Conservation (phyloP, 2,113 vertebrate genomes). For the Lates calcarifer region DNA sequence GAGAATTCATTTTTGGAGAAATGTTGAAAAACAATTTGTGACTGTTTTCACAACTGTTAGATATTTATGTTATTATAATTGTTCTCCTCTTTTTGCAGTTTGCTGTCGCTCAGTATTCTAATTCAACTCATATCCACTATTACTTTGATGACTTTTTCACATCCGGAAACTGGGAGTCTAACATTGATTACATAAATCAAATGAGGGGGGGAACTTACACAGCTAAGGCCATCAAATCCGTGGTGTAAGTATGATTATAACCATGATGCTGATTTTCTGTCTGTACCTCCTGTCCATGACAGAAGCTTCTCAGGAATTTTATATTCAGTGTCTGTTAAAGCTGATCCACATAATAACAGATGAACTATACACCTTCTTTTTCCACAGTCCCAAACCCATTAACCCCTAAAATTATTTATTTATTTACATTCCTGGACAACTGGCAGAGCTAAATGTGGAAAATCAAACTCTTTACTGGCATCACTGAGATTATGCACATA, state of each 20-base stretch:
- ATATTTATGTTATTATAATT: neutral
- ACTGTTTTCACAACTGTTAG: neutral
- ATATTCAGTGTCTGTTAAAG: neutral
- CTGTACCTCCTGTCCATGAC: too few relatives aligned
- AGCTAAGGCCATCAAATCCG: constrained; percentile 41
- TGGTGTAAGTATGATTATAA: constrained; percentile 66
- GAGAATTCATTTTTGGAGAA: neutral
- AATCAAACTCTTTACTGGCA: neutral
- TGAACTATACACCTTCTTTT: too few relatives aligned
- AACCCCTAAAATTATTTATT: too few relatives aligned
- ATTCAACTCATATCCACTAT: accelerated
- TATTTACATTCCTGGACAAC: neutral
- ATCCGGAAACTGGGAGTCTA: neutral
- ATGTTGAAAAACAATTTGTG: neutral
- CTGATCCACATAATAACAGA: neutral
- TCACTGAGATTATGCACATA: too few relatives aligned
- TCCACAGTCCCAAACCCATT: too few relatives aligned
- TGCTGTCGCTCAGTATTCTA: constrained; percentile 74
- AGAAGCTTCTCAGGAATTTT: too few relatives aligned
- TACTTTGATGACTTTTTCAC: constrained; percentile 43
- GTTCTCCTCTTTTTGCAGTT: constrained; percentile 74
- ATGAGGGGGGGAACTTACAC: neutral
- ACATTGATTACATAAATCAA: accelerated
- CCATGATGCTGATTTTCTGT: neutral
- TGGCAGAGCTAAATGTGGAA: neutral